Evolutionary conservation across 2,113 vertebrate species (phyloP).

Genomic region (Cnemophilus loriae): DNA sequence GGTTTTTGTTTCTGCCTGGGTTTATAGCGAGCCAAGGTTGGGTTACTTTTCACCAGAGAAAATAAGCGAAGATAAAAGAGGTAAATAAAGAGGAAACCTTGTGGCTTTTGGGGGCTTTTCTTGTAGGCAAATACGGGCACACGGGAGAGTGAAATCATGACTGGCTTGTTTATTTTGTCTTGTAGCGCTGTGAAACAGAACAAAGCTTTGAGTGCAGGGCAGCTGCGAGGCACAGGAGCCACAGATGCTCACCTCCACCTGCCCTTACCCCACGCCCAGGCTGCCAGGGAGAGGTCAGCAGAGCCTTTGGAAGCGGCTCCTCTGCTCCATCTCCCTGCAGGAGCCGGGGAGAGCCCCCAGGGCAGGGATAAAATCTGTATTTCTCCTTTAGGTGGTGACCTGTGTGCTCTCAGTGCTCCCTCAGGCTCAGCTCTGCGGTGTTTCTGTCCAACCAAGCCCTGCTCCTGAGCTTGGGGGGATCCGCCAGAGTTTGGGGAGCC

Average conservation of each 20-base stretch:
- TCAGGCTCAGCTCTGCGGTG: rapidly evolving
- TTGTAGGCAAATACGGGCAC: not conserved
- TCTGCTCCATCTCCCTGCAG: not conserved
- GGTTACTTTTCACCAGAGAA: constrained; percentile 16
- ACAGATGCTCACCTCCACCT: not conserved
- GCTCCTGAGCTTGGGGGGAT: not conserved
- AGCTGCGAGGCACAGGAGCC: not conserved
- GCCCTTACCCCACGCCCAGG: rapidly evolving
- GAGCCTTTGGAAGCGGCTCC: not conserved
- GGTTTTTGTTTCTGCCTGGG: constrained; percentile 35
- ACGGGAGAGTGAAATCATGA: not conserved
- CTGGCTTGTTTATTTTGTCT: not conserved
- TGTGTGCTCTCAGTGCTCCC: not conserved
- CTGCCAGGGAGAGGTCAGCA: not conserved
- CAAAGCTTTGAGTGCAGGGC: not conserved
- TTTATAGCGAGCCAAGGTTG: not conserved
- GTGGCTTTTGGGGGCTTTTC: constrained; percentile 8
- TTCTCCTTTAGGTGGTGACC: not conserved
- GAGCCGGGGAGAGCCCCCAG: not conserved
- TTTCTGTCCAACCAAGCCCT: rapidly evolving
- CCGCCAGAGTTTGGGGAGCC: not conserved
- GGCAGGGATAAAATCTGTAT: not conserved
- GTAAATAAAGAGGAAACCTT: constrained; percentile 31
- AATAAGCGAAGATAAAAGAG: constrained; percentile 7
- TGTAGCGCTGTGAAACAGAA: not conserved